Base-by-base conservation (phyloP, 2,797 vertebrate genomes). In the Scomberomorus guttatus region DNA sequence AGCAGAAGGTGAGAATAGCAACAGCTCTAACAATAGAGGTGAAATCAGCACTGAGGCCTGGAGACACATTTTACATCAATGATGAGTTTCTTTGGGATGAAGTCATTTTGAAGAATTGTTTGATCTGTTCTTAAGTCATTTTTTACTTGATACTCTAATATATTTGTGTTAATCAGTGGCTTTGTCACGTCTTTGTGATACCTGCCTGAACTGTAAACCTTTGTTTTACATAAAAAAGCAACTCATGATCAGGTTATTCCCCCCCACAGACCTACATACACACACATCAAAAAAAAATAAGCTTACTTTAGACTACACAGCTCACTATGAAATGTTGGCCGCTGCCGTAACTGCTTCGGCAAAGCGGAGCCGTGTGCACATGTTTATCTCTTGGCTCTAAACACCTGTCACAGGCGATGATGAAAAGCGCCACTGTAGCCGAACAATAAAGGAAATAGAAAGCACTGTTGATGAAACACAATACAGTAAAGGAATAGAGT, bases 381-480 rank as follows among this genome's bases (percentile, higher is more conserved):
- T 42, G 72, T 87, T 90, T 88, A 79, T 88, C 77, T 75, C 72
- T 6, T 4, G 34, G 70, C 79, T 87, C 76, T 80, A 75, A 94
- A 89, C 87, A 87, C 76, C 85, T 86, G 87, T 88, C 89, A 83
- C 20, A 14, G 37, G 59, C 42, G 7, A 62, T 88, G 83, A 92
- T 90, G 85, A 84, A 92, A 81, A 84, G 85, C 48, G 1, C 69
- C 69, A 2, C 67, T 29, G 82, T 51, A 60, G 82, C 83, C 48
- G 77, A 76, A 90, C 87, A 92, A 87, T 91, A 85, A 89, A 81
- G 80, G 79, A 87, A 90, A 90, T 64, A 87, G 83, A 89, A 84
- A 82, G 83, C 60, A 6, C 22, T 37, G 83, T 51, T 85, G 88
- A 89, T 91, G 93, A 85, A 89, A 90, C 72, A 83, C 76, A 87